Percentiles rank a stretch among this genome's conserved stretches.
Conservation (phyloP, 2,113 vertebrate species). For the Neopipo cinnamomea region DNA sequence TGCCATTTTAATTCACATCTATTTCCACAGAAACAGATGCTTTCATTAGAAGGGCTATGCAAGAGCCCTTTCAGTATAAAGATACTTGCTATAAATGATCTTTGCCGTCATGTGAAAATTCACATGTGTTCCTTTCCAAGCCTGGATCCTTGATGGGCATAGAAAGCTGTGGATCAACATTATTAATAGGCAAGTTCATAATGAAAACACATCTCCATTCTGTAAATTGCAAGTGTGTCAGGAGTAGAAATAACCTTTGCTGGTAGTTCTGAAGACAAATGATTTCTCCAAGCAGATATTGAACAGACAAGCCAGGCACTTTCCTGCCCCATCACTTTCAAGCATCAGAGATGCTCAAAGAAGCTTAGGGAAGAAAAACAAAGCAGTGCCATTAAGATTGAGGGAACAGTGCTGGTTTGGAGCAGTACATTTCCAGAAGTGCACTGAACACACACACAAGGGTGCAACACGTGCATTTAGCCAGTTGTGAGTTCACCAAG, state of each 20-base stretch:
- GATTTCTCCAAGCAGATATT: not conserved
- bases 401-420: not conserved
- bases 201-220: not conserved
- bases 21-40: not conserved
- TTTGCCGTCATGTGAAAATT: not conserved
- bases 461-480: not conserved
- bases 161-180: not conserved
- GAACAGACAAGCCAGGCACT: not conserved
- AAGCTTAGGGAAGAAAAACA: not conserved
- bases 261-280: not conserved
- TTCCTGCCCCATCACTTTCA: not conserved
- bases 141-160: not conserved
- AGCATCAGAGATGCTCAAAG: not conserved
- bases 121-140: not conserved
- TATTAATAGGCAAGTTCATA: not conserved
- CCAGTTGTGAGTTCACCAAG: not conserved
- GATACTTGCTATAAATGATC: not conserved
- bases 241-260: not conserved
- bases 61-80: not conserved
- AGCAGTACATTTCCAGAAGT: not conserved
- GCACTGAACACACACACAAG: not conserved
- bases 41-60: not conserved
- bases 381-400: not conserved
- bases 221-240: not conserved
- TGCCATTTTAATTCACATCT: slow-evolving; percentile 34